These are phyloP conservation scores for Pterostichus madidus DNA, from an alignment of 2,888 invertebrate species.

Conservation along the genomic window DNA sequence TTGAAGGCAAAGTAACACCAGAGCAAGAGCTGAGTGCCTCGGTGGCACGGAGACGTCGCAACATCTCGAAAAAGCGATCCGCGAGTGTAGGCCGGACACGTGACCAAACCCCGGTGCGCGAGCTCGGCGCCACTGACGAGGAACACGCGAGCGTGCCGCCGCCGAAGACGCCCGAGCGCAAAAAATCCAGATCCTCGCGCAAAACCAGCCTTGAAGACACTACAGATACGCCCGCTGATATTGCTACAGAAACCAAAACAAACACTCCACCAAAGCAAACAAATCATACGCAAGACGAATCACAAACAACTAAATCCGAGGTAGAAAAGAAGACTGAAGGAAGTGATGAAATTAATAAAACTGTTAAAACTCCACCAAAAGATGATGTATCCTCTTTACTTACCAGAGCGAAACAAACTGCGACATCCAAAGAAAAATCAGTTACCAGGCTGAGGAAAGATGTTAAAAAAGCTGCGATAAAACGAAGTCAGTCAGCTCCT, in stretches of 20 bases:
- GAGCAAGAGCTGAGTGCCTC: constrained; percentile 79
- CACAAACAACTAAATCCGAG: constrained; percentile 17
- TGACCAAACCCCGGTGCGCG: constrained; percentile 83
- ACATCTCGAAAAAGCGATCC: constrained; percentile 80
- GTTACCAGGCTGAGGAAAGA: constrained; percentile 70
- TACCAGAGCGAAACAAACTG: constrained; percentile 56
- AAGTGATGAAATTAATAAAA: constrained; percentile 4
- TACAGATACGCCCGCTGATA: constrained; percentile 53
- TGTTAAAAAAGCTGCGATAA: constrained; percentile 73
- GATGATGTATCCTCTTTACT: constrained; percentile 43
- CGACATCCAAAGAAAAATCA: constrained; percentile 51
- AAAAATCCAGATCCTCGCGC: constrained; percentile 70
- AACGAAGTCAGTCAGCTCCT: constrained; percentile 81
- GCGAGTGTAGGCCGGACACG: constrained; percentile 79
- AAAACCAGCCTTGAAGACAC: constrained; percentile 67
- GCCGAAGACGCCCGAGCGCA: constrained; percentile 74
- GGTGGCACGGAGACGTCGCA: constrained; percentile 81
- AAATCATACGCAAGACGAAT: constrained; percentile 69
- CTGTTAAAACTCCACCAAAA: constrained; percentile 28
- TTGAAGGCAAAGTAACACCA: constrained; percentile 75
- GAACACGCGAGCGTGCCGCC: constrained; percentile 69
- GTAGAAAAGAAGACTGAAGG: constrained; percentile 65
- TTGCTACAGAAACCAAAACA: constrained; percentile 58
- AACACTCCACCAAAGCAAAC: constrained; percentile 68
- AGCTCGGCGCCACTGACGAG: constrained; percentile 75